A percentile compares a stretch with the other conserved stretches of the same genome.
Conservation (phyloP, 2,888 invertebrate genomes). For the Cheilosia impressa region DNA sequence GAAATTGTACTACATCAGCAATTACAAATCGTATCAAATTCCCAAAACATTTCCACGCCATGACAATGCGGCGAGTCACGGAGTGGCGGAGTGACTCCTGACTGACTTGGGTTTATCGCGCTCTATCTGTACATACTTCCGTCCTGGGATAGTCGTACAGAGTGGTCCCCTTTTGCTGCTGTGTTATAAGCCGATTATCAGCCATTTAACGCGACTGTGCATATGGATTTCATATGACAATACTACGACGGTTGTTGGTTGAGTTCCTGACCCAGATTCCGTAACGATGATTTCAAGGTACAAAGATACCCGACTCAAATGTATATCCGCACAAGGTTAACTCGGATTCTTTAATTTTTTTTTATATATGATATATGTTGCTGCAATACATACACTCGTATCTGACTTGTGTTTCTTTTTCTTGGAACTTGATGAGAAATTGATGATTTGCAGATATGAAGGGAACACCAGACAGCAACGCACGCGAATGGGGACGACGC, state of each 20-base stretch:
- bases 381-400: not conserved
- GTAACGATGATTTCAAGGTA: constrained; percentile 69
- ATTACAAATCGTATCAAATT: constrained; percentile 58
- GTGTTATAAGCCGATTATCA: constrained; percentile 62
- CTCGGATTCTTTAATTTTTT: constrained; percentile 36
- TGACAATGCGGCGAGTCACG: constrained; percentile 26
- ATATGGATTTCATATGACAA: constrained; percentile 64
- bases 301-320: constrained; percentile 50
- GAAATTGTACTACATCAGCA: constrained; percentile 63
- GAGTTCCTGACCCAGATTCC: constrained; percentile 72
- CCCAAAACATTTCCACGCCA: constrained; percentile 25
- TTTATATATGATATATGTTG: not conserved
- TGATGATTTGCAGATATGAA: constrained; percentile 3
- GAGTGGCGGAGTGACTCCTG: constrained; percentile 25
- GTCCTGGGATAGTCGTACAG: constrained; percentile 27
- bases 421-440: constrained; percentile 28
- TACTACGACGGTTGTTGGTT: constrained; percentile 3
- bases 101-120: constrained; percentile 39
- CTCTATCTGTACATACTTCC: not conserved
- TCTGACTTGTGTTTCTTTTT: constrained; percentile 38
- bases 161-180: constrained; percentile 10
- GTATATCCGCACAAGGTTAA: constrained; percentile 49
- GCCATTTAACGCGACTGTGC: constrained; percentile 48
- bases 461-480: not conserved
- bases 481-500: not conserved